A percentile compares a stretch with the other conserved stretches of the same genome.
These are phyloP conservation scores for Acanthosepion esculentum DNA, from an alignment of 2,888 invertebrate genomes.

Conservation along the genomic window DNA sequence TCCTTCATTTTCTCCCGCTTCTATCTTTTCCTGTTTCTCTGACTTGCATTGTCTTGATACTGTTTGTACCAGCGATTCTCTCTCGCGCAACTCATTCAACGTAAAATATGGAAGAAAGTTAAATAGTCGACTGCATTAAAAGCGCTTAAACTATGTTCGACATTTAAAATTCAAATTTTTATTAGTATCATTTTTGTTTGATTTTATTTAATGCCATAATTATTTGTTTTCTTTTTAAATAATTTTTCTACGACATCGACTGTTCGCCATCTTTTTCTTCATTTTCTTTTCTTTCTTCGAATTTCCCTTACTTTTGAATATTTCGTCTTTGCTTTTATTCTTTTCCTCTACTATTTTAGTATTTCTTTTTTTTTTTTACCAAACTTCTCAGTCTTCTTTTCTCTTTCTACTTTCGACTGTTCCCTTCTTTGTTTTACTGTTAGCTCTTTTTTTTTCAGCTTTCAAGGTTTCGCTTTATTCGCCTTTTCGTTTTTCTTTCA, in stretches of 20 bases:
- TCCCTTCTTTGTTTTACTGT: too few species aligned
- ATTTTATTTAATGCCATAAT: background rate
- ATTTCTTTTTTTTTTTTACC: background rate
- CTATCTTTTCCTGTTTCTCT: background rate
- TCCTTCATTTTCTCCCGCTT: background rate
- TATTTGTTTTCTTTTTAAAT: background rate
- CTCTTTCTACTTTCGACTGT: background rate
- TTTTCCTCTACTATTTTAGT: background rate
- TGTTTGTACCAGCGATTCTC: background rate
- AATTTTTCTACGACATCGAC: background rate
- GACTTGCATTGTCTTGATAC: background rate
- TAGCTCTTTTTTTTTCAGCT: too few species aligned
- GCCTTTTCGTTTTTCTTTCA: too few species aligned
- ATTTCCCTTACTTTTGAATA: background rate
- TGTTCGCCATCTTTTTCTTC: background rate
- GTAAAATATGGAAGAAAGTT: background rate
- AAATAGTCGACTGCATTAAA: background rate
- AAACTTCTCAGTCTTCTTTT: background rate
- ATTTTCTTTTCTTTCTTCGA: background rate
- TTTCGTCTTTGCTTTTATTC: background rate
- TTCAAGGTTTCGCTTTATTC: too few species aligned
- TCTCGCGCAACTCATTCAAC: background rate
- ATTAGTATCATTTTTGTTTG: background rate
- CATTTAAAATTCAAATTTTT: constrained; percentile 33
- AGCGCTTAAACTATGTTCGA: background rate